Conservation (phyloP, 2,113 vertebrate genomes). For the Aptenodytes forsteri region DNA sequence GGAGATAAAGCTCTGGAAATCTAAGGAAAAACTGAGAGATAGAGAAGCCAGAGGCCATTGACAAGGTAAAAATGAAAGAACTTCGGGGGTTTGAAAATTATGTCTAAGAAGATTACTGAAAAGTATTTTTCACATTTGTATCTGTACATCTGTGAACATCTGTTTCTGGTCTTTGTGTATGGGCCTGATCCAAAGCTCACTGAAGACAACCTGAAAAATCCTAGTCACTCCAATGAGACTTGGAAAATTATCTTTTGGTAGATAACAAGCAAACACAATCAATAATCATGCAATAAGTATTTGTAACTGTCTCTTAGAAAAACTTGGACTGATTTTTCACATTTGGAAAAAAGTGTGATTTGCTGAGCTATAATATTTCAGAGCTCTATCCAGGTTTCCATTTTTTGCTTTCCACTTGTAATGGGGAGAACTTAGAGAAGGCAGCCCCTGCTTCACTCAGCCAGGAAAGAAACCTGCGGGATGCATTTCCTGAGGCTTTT, state of each 20-base stretch:
- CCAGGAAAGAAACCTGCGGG: background rate
- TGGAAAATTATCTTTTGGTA: background rate
- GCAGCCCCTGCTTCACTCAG: background rate
- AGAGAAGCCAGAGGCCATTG: background rate
- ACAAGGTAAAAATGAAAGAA: background rate
- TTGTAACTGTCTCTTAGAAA: background rate
- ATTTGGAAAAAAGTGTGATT: background rate
- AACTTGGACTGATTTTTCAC: background rate
- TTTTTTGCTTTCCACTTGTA: background rate
- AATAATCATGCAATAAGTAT: background rate
- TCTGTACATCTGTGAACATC: background rate
- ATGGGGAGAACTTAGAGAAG: background rate
- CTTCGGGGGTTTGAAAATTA: background rate
- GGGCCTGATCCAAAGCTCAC: background rate
- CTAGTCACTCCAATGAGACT: background rate
- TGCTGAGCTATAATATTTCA: background rate
- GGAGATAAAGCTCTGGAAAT: background rate
- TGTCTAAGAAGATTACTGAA: background rate
- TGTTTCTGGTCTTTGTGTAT: background rate
- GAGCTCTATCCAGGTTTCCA: background rate
- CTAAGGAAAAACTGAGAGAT: background rate
- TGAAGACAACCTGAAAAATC: background rate
- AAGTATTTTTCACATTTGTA: background rate
- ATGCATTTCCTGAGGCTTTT: background rate
- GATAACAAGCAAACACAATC: background rate